phyloP scores from a whole-genome alignment of 2,797 vertebrate genomes.

The Heliangelus exortis region DNA sequence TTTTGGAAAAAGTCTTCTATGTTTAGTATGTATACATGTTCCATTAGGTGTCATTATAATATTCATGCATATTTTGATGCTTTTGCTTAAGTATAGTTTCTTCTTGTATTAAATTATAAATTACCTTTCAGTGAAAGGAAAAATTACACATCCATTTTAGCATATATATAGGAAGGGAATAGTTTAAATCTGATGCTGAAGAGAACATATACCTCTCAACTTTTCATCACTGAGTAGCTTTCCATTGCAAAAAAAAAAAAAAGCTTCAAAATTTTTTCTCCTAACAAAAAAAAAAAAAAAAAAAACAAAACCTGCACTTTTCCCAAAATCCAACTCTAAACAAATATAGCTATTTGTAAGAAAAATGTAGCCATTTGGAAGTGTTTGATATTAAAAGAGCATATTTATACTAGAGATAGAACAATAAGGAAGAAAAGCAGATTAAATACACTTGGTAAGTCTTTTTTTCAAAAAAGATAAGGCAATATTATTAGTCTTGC shows the following conservation, averaged over 20 bases:
- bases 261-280: neutral
- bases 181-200: neutral
- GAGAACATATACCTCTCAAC: neutral
- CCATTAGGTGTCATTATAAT: neutral
- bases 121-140: neutral
- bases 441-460: neutral
- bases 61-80: neutral
- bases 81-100: neutral
- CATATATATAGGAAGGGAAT: neutral
- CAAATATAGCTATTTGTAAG: neutral
- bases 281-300: neutral
- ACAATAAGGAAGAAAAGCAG: neutral
- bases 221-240: neutral
- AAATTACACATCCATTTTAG: neutral
- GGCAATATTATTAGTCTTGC: neutral
- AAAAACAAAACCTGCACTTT: neutral
- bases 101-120: neutral
- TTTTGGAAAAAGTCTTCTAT: neutral
- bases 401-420: neutral
- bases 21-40: neutral
- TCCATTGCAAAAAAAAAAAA: neutral
- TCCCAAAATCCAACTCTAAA: neutral
- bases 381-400: neutral
- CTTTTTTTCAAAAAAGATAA: neutral
- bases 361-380: neutral